Evolutionary conservation across 2,888 invertebrate genomes (phyloP).

Genomic region (Suillia variegata): DNA sequence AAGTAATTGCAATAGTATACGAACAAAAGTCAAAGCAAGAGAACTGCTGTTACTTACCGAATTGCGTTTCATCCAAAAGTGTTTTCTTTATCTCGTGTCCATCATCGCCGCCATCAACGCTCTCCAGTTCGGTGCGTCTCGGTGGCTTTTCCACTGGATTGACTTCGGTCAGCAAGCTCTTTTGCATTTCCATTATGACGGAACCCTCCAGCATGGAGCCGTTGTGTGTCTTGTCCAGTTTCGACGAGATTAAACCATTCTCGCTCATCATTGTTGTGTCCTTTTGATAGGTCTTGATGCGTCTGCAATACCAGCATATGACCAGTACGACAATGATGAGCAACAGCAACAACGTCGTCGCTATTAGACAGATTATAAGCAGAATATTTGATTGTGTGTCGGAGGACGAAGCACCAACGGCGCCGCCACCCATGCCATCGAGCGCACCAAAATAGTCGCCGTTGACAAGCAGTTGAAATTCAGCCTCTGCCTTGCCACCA

Average conservation of each 20-base stretch:
- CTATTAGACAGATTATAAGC: slow-evolving; percentile 62
- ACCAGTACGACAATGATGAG: slow-evolving; percentile 64
- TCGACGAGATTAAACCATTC: slow-evolving; percentile 57
- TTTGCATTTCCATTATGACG: slow-evolving; percentile 82
- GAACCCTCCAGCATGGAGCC: slow-evolving; percentile 77
- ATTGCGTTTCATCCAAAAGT: slow-evolving; percentile 79
- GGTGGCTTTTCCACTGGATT: slow-evolving; percentile 86
- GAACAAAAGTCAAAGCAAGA: no score
- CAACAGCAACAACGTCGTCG: slow-evolving; percentile 65
- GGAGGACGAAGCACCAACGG: slow-evolving; percentile 53
- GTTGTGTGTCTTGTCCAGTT: slow-evolving; percentile 66
- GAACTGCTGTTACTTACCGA: no score
- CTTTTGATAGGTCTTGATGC: slow-evolving; percentile 64
- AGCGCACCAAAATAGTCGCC: slow-evolving; percentile 60
- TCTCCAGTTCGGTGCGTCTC: slow-evolving; percentile 75
- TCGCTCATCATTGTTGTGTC: slow-evolving; percentile 59
- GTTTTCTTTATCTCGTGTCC: slow-evolving; percentile 83
- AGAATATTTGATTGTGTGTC: slow-evolving; percentile 62
- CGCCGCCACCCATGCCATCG: slow-evolving; percentile 56
- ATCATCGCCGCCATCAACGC: slow-evolving; percentile 77
- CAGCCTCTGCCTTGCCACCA: slow-evolving; percentile 79
- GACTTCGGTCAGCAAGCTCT: slow-evolving; percentile 81
- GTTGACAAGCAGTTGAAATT: slow-evolving; percentile 69
- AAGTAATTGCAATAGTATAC: no score
- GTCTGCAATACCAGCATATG: slow-evolving; percentile 64